Conservation (phyloP, 2,888 invertebrate genomes). For the Phrixothrix hirtus region DNA sequence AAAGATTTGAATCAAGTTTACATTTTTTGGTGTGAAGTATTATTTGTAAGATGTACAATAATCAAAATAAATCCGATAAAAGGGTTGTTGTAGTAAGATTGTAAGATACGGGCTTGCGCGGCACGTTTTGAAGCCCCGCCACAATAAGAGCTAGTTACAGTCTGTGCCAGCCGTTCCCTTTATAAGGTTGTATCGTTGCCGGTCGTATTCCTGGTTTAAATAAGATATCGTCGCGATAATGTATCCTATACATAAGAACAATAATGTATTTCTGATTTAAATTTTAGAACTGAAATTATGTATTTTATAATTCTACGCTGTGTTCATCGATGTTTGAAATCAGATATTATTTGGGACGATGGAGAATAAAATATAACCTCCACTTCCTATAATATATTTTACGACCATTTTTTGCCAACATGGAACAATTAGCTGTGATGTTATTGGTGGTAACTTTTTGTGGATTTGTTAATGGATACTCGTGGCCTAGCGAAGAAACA, state of each 20-base stretch:
- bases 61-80: slow-evolving; percentile 27
- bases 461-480: slow-evolving; percentile 47
- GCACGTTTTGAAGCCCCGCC: slow-evolving; percentile 29
- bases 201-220: slow-evolving; percentile 20
- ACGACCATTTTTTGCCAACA: slow-evolving; percentile 14
- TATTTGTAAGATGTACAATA: slow-evolving; percentile 16
- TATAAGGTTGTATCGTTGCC: slow-evolving; percentile 39
- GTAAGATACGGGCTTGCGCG: slow-evolving; percentile 31
- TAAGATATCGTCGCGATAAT: slow-evolving; percentile 6
- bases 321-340: slow-evolving; percentile 14
- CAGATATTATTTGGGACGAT: slow-evolving; percentile 16
- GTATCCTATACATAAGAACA: not conserved
- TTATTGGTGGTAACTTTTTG: slow-evolving; percentile 37
- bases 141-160: slow-evolving; percentile 42
- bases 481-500: slow-evolving; percentile 55
- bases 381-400: slow-evolving; percentile 3
- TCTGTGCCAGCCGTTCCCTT: slow-evolving; percentile 47
- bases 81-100: slow-evolving; percentile 28
- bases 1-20: no score
- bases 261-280: not conserved
- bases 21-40: no score
- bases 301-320: slow-evolving; percentile 7
- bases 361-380: slow-evolving; percentile 14
- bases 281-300: slow-evolving; percentile 15
- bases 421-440: slow-evolving; percentile 35